Percentiles rank a stretch among this genome's conserved stretches.
phyloP scores from a whole-genome alignment of 2,113 vertebrate genomes.

The Corvus moneduloides region DNA sequence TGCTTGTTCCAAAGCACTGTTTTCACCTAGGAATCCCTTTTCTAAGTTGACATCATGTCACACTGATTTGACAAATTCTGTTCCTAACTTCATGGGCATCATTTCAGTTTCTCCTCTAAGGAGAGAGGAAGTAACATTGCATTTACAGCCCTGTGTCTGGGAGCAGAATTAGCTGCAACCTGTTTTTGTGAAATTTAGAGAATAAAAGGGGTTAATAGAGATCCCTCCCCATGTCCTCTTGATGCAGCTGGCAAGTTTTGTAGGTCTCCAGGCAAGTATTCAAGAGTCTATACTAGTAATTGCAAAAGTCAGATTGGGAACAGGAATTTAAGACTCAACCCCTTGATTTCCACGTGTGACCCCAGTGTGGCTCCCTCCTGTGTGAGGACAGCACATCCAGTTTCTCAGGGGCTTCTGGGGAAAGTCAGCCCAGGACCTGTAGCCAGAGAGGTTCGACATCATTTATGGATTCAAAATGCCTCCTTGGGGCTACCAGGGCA shows the following conservation, averaged over 20 bases:
- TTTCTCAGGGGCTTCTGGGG: not conserved
- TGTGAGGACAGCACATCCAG: not conserved
- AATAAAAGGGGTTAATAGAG: not conserved
- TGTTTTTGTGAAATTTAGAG: not conserved
- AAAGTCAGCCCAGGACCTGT: not conserved
- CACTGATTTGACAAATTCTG: not conserved
- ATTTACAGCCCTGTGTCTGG: not conserved
- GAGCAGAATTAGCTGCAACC: not conserved
- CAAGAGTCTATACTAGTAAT: not conserved
- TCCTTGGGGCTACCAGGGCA: slow-evolving; percentile 1
- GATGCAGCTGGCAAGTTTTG: not conserved
- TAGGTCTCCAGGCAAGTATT: not conserved
- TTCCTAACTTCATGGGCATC: not conserved
- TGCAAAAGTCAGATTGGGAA: not conserved
- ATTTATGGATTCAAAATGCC: not conserved
- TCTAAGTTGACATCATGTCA: not conserved
- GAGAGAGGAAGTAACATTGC: not conserved
- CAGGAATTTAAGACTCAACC: not conserved
- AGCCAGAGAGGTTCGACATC: not conserved
- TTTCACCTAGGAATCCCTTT: not conserved
- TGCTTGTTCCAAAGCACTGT: not conserved
- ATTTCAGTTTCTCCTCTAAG: not conserved
- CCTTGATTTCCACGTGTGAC: not conserved
- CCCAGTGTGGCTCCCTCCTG: not conserved
- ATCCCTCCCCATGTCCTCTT: not conserved